Evolutionary conservation across 2,888 invertebrate genomes (phyloP).

Genomic region (Allacma fusca): DNA sequence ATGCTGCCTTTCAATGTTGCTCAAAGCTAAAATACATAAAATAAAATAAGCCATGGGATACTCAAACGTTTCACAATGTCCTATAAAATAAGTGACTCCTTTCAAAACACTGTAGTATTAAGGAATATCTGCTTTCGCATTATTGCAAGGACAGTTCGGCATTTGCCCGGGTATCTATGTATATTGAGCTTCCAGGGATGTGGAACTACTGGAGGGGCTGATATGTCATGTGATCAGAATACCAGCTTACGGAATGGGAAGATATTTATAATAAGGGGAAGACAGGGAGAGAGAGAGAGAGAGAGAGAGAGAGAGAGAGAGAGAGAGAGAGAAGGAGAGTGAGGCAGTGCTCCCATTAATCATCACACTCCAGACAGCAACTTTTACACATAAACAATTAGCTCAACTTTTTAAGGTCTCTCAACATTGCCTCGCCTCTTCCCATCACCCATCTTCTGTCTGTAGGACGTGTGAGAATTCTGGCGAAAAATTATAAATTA

Average conservation of each 20-base stretch:
- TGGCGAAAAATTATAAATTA: slow-evolving; percentile 38
- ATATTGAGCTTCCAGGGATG: too few relatives aligned
- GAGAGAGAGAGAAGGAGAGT: too few relatives aligned
- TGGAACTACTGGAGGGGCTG: too few relatives aligned
- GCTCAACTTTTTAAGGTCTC: slow-evolving; percentile 40
- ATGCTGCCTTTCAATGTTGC: too few relatives aligned
- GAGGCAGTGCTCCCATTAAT: slow-evolving; percentile 56
- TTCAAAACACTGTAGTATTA: too few relatives aligned
- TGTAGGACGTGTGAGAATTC: not conserved
- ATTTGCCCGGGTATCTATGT: too few relatives aligned
- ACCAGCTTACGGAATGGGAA: not conserved
- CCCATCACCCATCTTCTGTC: slow-evolving; percentile 6
- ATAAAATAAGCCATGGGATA: too few relatives aligned
- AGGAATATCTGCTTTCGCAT: too few relatives aligned
- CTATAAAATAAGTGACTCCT: too few relatives aligned
- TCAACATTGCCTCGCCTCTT: slow-evolving; percentile 14
- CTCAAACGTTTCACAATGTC: too few relatives aligned
- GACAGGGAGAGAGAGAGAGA: not conserved
- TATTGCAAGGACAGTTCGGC: too few relatives aligned
- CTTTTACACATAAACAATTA: slow-evolving; percentile 42
- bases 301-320: not conserved
- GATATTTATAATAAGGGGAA: slow-evolving; percentile 2
- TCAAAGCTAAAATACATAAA: too few relatives aligned
- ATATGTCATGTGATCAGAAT: not conserved
- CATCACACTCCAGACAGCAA: slow-evolving; percentile 58